These are phyloP conservation scores for Pionites leucogaster DNA, from an alignment of 2,113 vertebrate genomes.

Conservation along the genomic window DNA sequence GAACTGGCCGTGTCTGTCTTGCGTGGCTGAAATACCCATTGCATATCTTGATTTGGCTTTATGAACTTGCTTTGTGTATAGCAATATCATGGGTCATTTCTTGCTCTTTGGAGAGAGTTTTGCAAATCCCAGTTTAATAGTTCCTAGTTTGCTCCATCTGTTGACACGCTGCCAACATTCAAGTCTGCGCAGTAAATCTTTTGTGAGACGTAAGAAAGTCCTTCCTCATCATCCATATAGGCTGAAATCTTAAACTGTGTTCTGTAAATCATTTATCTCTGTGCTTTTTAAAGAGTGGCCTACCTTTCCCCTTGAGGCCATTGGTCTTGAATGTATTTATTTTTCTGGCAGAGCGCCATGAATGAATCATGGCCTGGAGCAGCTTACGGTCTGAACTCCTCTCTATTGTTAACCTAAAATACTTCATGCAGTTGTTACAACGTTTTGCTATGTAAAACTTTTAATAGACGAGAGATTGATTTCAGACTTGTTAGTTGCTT, in stretches of 20 bases:
- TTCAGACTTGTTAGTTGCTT: slow-evolving; percentile 46
- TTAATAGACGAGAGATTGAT: slow-evolving; percentile 45
- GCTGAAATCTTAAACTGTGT: slow-evolving; percentile 23
- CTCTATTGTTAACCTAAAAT: slow-evolving; percentile 9
- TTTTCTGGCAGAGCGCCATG: slow-evolving; percentile 61
- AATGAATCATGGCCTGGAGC: slow-evolving; percentile 53
- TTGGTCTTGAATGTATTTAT: slow-evolving; percentile 38
- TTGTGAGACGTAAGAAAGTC: background rate
- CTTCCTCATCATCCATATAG: background rate
- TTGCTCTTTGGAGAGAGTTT: slow-evolving; percentile 5
- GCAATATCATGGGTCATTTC: background rate
- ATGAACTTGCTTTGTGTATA: slow-evolving; percentile 1
- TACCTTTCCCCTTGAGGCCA: slow-evolving; percentile 46
- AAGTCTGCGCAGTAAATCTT: background rate
- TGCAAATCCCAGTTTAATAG: slow-evolving; percentile 4
- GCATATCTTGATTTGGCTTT: background rate
- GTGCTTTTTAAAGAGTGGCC: slow-evolving; percentile 45
- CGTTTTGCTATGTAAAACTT: slow-evolving; percentile 12
- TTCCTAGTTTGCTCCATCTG: slow-evolving; percentile 29
- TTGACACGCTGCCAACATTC: background rate
- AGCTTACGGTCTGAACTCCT: slow-evolving; percentile 4
- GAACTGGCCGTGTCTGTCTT: background rate
- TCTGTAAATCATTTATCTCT: slow-evolving; percentile 62
- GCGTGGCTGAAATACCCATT: background rate
- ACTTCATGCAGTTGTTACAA: slow-evolving; percentile 16